Evolutionary conservation across 2,888 invertebrate species (phyloP).

Genomic region (Plemyria rubiginata): DNA sequence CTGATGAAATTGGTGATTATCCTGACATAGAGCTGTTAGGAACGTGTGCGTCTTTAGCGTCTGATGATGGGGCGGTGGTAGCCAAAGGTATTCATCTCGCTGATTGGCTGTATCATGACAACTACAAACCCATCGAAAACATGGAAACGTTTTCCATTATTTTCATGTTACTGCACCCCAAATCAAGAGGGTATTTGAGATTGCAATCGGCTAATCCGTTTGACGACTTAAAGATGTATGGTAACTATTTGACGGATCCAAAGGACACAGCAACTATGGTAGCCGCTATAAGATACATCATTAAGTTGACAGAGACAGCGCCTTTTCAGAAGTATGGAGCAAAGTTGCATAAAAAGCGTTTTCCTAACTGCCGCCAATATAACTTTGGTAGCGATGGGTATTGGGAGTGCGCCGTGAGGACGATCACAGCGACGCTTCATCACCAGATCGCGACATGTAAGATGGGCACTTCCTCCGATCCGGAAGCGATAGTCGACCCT

Average conservation of each 20-base stretch:
- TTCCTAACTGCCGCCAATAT: slow-evolving; percentile 82
- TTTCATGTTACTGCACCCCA: slow-evolving; percentile 86
- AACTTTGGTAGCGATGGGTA: slow-evolving; percentile 85
- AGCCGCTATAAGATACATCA: slow-evolving; percentile 84
- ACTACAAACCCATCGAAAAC: slow-evolving; percentile 70
- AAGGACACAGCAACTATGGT: slow-evolving; percentile 85
- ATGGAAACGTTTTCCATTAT: slow-evolving; percentile 76
- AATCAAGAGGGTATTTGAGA: slow-evolving; percentile 87
- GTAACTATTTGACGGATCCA: slow-evolving; percentile 88
- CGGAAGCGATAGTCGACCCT: slow-evolving; percentile 86
- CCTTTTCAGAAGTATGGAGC: slow-evolving; percentile 86
- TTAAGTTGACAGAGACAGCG: slow-evolving; percentile 82
- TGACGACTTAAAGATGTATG: slow-evolving; percentile 87
- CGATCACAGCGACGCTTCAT: slow-evolving; percentile 86
- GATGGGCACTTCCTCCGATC: slow-evolving; percentile 86
- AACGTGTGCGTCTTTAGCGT: slow-evolving; percentile 81
- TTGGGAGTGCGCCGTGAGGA: slow-evolving; percentile 87
- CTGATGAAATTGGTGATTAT: slow-evolving; percentile 78
- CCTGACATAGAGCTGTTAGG: slow-evolving; percentile 88
- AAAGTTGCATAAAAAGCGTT: slow-evolving; percentile 78
- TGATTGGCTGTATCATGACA: slow-evolving; percentile 71
- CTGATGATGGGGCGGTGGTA: slow-evolving; percentile 79
- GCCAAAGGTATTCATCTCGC: slow-evolving; percentile 70
- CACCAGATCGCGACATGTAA: slow-evolving; percentile 89
- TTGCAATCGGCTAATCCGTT: slow-evolving; percentile 87